These are phyloP conservation scores for Temnothorax rugatulus DNA, from an alignment of 2,888 invertebrate genomes.

Conservation along the genomic window DNA sequence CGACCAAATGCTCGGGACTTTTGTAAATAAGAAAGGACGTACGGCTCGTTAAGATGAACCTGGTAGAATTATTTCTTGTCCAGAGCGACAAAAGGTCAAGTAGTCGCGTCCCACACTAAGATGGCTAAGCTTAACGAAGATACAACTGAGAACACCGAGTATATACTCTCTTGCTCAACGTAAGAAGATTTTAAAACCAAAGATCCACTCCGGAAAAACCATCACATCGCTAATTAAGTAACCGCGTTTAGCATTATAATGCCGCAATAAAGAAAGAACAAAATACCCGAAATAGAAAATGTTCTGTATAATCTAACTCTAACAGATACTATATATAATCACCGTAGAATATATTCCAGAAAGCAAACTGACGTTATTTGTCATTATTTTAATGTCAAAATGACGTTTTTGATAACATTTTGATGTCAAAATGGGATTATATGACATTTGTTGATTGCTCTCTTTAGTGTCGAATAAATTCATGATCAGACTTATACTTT, in stretches of 20 bases:
- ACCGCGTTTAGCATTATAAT: background rate
- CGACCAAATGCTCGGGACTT: background rate
- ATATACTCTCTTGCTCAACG: background rate
- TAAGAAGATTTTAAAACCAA: constrained; percentile 28
- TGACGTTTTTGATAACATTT: too few relatives aligned
- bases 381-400: too few relatives aligned
- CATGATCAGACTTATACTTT: background rate
- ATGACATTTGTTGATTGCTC: background rate
- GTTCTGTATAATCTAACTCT: background rate
- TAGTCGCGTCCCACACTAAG: constrained; percentile 38
- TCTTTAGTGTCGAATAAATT: background rate
- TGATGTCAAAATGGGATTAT: background rate
- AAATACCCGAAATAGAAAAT: background rate
- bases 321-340: background rate
- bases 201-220: background rate
- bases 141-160: background rate
- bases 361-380: too few relatives aligned
- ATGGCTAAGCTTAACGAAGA: constrained; percentile 27
- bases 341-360: background rate
- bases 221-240: background rate
- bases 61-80: constrained; percentile 45
- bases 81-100: constrained; percentile 53
- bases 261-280: background rate
- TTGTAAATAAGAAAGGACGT: constrained; percentile 47
- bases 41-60: constrained; percentile 48